Base-by-base conservation (phyloP, 1,140 invertebrate species). In the Drosophila arawakana region DNA sequence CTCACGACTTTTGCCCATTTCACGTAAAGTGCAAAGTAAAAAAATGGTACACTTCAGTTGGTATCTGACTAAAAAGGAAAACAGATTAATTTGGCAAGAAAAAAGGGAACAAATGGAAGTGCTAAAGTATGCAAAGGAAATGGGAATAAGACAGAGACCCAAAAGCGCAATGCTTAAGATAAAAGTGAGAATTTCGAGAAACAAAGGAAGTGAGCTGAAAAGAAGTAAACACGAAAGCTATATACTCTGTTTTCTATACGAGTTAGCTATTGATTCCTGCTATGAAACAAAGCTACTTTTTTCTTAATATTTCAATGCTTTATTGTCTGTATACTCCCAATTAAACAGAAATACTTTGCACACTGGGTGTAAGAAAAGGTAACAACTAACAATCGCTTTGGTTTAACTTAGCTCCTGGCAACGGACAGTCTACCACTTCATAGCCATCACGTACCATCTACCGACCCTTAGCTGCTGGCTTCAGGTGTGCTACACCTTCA, bases 381-480 rank as follows among this genome's bases (percentile, higher is more conserved):
- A 41, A 43, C 49, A 44, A 52, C 35, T 44, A 70, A 54, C 47
- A 70, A 69, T 60, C 37, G 35, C n/a, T 49, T 58, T 13, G 39
- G 44, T 7, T 34, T n/a, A 66, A 58, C 46, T 60, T 47, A 35
- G 61, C 69, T 35, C 8, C 34, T 35, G 63, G 71, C 70, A 61
- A 54, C 54, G 58, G 47, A 6, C 25, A 30, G 25, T 30, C 55
- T 54, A 34, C 25, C 70, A 68, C 47, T 52, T 61, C 57, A 68
- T 55, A 35, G 65, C 63, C 63, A 30, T 50, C 71, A 73, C 71
- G 63, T 69, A 61, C 41, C 65, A 41, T 49, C 71, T 41, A 21
- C 21, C 39, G 47, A 43, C 15, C 46, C 46, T 37, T 25, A 34
- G 47, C n/a, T 25, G 13, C 46, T 58, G 54, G n/a, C 35, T 41